Percentiles rank a stretch among this genome's conserved stretches.
Evolutionary conservation across 2,113 vertebrate genomes (phyloP).

Genomic region (Dissostichus mawsoni): DNA sequence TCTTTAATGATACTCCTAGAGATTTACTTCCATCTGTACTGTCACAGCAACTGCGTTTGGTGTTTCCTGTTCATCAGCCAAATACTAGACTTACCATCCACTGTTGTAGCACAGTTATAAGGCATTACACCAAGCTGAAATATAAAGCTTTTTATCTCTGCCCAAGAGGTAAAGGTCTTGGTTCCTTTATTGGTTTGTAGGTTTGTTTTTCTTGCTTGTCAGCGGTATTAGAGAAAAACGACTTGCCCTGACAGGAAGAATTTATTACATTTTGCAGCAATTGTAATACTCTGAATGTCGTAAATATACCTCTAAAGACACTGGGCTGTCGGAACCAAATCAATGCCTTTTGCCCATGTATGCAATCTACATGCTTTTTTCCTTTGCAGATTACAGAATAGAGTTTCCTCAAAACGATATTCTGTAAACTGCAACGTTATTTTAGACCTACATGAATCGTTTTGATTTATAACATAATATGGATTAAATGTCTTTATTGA

Average conservation of each 20-base stretch:
- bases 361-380: too few relatives aligned
- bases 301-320: too few relatives aligned
- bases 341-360: background rate
- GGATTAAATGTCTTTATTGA: background rate
- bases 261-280: too few relatives aligned
- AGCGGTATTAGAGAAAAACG: too few relatives aligned
- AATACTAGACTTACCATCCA: background rate
- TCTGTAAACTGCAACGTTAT: background rate
- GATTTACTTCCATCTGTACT: background rate
- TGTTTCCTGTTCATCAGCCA: background rate
- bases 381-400: background rate
- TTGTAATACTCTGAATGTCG: too few relatives aligned
- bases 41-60: constrained; percentile 34
- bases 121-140: background rate
- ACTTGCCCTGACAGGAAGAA: too few relatives aligned
- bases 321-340: too few relatives aligned
- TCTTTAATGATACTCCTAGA: background rate
- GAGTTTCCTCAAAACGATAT: too few relatives aligned
- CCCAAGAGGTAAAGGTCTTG: too few relatives aligned
- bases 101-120: background rate
- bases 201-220: too few relatives aligned
- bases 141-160: background rate
- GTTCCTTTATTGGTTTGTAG: too few relatives aligned
- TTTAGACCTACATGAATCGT: background rate
- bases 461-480: background rate